Percentiles rank a stretch among this genome's conserved stretches.
phyloP scores from a whole-genome alignment of 1,140 invertebrate species.

The Brachionus paranguensis region DNA sequence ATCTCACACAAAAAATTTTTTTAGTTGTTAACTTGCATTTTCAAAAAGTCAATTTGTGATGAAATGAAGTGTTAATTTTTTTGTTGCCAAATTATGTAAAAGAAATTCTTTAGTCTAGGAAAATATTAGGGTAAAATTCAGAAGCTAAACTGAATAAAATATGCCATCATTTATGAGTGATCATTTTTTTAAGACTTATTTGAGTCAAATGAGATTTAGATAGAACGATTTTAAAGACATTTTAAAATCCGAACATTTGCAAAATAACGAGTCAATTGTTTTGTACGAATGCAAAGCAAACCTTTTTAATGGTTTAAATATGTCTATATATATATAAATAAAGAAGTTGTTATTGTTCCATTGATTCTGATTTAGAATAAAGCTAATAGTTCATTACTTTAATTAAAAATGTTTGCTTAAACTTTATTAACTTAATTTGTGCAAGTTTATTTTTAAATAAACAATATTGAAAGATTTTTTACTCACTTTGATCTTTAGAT shows the following conservation, averaged over 20 bases:
- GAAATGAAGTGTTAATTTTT: conserved; percentile 10
- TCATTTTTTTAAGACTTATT: background rate
- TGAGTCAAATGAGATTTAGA: background rate
- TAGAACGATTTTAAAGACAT: background rate
- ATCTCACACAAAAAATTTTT: background rate
- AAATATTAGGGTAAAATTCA: conserved; percentile 15
- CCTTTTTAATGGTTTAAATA: background rate
- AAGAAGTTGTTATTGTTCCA: background rate
- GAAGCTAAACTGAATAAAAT: conserved; percentile 37
- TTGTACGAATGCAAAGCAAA: background rate
- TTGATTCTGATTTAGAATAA: background rate
- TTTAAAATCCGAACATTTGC: background rate
- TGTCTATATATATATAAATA: background rate
- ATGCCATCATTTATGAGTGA: background rate
- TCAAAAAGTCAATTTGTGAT: background rate
- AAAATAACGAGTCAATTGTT: background rate
- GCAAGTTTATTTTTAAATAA: conserved; percentile 2
- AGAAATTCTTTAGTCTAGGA: background rate
- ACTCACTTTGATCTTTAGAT: background rate
- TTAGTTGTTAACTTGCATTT: background rate
- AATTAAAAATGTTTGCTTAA: background rate
- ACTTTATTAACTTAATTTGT: background rate
- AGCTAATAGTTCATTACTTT: background rate
- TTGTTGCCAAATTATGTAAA: background rate
- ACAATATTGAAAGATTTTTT: background rate